A percentile compares a stretch with the other conserved stretches of the same genome.
Conservation (phyloP, 2,113 vertebrate species). For the Platichthys flesus region DNA sequence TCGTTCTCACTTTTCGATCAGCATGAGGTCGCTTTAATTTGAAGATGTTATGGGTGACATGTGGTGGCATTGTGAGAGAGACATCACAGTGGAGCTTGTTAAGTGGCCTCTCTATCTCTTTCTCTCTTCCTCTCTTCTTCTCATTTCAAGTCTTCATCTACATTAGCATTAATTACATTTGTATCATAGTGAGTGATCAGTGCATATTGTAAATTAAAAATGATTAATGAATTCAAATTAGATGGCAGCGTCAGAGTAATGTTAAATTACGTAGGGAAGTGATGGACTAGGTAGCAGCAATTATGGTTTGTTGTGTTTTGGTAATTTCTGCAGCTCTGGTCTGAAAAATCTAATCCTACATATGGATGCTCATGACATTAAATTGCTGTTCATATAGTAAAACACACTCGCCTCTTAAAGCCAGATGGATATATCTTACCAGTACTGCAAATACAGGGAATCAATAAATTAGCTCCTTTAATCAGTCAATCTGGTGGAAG, state of each 20-base stretch:
- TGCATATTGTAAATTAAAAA: conserved; percentile 1
- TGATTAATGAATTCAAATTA: not conserved
- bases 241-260: not conserved
- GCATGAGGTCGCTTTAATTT: conserved; percentile 29
- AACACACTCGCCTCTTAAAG: no score
- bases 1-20: conserved; percentile 37
- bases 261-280: not conserved
- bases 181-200: conserved; percentile 18
- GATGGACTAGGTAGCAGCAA: no score
- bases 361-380: no score
- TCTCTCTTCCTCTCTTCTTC: not conserved
- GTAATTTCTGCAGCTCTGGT: not conserved
- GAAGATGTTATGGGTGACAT: conserved; percentile 36
- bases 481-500: no score
- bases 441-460: no score
- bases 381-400: no score
- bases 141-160: conserved; percentile 27
- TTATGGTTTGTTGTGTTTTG: not conserved
- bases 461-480: no score
- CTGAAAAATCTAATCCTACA: not conserved
- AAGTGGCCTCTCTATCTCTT: conserved; percentile 6
- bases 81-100: conserved; percentile 18
- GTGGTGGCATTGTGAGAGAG: conserved; percentile 11
- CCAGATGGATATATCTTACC: no score
- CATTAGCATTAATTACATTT: conserved; percentile 30